phyloP scores from a whole-genome alignment of 2,797 vertebrate species.

The Xerus rutilus region DNA sequence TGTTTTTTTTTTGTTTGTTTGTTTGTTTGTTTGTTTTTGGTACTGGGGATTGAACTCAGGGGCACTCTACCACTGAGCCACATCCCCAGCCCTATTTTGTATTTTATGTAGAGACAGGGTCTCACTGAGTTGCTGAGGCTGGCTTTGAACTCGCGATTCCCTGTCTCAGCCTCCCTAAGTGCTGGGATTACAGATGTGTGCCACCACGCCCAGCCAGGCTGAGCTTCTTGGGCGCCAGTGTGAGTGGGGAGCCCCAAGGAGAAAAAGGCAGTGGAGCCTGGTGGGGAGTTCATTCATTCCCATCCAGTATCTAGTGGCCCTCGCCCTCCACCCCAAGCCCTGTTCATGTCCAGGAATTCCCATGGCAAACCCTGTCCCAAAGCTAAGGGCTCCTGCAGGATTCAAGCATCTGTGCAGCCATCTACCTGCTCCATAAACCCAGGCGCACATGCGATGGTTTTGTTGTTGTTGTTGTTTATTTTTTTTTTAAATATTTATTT shows the following conservation, averaged over 20 bases:
- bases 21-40: no score
- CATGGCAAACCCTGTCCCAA: neutral
- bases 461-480: neutral
- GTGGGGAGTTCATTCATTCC: fast-evolving
- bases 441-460: neutral
- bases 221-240: fast-evolving
- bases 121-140: no score
- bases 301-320: fast-evolving
- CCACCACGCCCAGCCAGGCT: no score
- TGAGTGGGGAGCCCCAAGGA: neutral
- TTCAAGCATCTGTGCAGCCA: fast-evolving
- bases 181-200: no score
- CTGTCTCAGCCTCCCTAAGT: no score
- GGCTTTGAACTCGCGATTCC: no score
- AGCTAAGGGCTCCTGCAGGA: neutral
- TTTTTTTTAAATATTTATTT: neutral
- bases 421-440: neutral
- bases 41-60: no score
- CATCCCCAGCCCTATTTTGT: no score
- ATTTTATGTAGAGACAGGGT: no score
- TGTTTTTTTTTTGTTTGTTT: no score
- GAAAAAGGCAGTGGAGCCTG: neutral
- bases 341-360: neutral
- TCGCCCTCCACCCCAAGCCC: fast-evolving
- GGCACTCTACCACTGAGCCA: no score